Evolutionary conservation across 2,113 vertebrate genomes (phyloP), one percentile per base, ranked within the genome.

Genomic region (Tachuris rubrigastra): DNA sequence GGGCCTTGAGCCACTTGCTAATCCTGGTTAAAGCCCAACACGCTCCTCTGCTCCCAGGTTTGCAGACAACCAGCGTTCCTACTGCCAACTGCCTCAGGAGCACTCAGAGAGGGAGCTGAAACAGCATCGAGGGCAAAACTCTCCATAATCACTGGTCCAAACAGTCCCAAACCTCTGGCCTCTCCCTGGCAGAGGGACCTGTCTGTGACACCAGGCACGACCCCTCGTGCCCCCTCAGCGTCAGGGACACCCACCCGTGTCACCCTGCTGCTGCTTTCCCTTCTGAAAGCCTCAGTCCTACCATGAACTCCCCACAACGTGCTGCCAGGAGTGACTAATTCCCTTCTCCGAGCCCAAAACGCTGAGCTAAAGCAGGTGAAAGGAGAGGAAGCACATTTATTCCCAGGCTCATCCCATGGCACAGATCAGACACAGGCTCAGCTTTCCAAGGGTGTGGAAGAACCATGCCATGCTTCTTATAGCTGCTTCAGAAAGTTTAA

Each of bases 401-500:
- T 52, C 49, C 68, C 62, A 42, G 69, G 8, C 4, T 24, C n/a
- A 35, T 39, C 62, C 56, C 4, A 10, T 1, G 33, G 71, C 1
- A 17, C 2, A 31, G 22, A 76, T 14, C 46, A 77, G 63, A 27
- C 52, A 58, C n/a, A 44, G 41, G 9, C 27, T 52, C 77, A 10
- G 74, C 69, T 44, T 75, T 78, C 47, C 47, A 33, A 72, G 53
- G 62, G 13, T 14, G 22, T 18, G 37, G 56, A 24, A 78, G 67
- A 92, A 63, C 72, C 37, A 27, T 1, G 14, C 33, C 19, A 3
- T 7, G 55, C 66, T 77, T 49, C 79, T 79, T 46, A 8, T 5
- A 44, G 72, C 78, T 87, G 58, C 89, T 60, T 63, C 80, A 58
- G 75, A 69, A 96, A 89, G 59, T 82, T 96, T 85, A 89, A 95